Evolutionary conservation across 2,113 vertebrate species (phyloP).

Genomic region (Ahaetulla prasina): DNA sequence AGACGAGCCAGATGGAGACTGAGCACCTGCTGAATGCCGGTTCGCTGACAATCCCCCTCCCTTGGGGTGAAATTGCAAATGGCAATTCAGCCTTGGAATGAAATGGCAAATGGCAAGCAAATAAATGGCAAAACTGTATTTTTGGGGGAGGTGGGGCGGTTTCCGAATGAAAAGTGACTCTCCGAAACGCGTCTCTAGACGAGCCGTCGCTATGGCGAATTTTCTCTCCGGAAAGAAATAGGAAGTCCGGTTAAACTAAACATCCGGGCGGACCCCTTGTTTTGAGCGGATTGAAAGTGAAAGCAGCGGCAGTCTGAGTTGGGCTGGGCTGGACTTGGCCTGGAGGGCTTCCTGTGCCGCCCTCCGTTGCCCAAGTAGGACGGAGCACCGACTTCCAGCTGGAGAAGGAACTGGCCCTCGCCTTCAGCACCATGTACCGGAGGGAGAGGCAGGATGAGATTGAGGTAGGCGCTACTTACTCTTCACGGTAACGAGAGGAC

Average conservation of each 20-base stretch:
- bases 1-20: not conserved
- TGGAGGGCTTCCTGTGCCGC: not conserved
- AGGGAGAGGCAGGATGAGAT: conserved; percentile 17
- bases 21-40: not conserved
- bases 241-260: not conserved
- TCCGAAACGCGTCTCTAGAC: not conserved
- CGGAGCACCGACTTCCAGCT: not conserved
- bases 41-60: not conserved
- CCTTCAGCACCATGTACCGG: not conserved
- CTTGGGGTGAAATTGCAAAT: not conserved
- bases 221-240: not conserved
- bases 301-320: not conserved
- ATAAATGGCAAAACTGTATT: not conserved
- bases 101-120: not conserved
- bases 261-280: not conserved
- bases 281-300: not conserved
- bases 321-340: not conserved
- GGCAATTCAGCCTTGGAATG: not conserved
- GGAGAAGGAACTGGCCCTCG: not conserved
- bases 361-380: not conserved
- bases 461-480: conserved; percentile 9
- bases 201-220: not conserved
- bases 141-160: not conserved
- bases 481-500: not conserved
- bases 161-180: not conserved